These are phyloP conservation scores for Xanthostigma xanthostigma DNA, from an alignment of 2,888 invertebrate genomes.

Conservation along the genomic window DNA sequence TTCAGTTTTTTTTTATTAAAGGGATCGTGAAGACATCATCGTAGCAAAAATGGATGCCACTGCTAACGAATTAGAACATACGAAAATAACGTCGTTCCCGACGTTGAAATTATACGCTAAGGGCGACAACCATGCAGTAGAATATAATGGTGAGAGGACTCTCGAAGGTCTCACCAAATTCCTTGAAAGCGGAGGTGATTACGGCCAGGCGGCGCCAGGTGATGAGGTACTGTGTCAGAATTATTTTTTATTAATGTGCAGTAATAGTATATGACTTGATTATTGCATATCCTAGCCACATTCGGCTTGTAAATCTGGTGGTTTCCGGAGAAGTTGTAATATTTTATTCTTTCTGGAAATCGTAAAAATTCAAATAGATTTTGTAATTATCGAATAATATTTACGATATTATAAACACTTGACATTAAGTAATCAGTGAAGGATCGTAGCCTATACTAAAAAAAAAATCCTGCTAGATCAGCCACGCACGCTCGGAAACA, in stretches of 20 bases:
- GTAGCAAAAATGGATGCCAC: slow-evolving; percentile 99
- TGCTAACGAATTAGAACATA: slow-evolving; percentile 91
- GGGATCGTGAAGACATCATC: slow-evolving; percentile 50
- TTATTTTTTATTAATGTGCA: slow-evolving; percentile 20
- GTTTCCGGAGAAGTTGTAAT: background rate
- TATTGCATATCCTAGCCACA: background rate
- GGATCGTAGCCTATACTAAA: too few relatives aligned
- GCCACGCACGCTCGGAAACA: too few relatives aligned
- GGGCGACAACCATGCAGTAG: slow-evolving; percentile 73
- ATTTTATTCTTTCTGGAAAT: background rate
- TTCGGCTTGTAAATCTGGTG: too few relatives aligned
- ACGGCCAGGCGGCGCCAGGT: slow-evolving; percentile 51
- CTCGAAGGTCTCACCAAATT: slow-evolving; percentile 87
- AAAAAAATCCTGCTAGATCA: too few relatives aligned
- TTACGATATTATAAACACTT: too few relatives aligned
- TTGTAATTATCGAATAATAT: background rate
- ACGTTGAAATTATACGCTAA: slow-evolving; percentile 91
- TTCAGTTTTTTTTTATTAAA: too few relatives aligned
- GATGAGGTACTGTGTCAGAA: slow-evolving; percentile 24
- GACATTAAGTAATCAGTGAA: too few relatives aligned
- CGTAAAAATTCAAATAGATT: background rate
- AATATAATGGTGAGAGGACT: slow-evolving; percentile 92
- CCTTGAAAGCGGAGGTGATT: slow-evolving; percentile 79
- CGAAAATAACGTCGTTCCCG: slow-evolving; percentile 89
- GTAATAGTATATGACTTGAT: background rate